Evolutionary conservation across 2,888 invertebrate genomes (phyloP).

Genomic region (Dicyrtomina minuta): DNA sequence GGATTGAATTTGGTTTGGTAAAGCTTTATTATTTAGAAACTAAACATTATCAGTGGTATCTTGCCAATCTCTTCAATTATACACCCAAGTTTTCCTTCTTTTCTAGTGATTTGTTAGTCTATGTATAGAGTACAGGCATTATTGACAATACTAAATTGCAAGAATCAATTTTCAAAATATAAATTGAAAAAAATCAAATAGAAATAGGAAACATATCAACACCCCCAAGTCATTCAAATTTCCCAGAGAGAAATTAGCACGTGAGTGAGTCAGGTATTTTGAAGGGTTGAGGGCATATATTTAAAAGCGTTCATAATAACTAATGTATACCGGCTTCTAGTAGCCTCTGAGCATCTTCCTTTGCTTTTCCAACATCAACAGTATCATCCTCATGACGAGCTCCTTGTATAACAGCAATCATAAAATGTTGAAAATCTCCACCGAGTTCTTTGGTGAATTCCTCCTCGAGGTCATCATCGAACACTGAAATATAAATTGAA

Average conservation of each 20-base stretch:
- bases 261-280: background rate
- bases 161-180: no score
- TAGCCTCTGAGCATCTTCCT: conserved; percentile 48
- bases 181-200: no score
- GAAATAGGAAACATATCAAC: no score
- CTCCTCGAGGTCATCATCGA: conserved; percentile 56
- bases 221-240: background rate
- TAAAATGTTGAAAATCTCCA: conserved; percentile 60
- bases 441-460: conserved; percentile 59
- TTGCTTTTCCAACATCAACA: conserved; percentile 44
- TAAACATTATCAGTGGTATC: background rate
- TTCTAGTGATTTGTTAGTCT: no score
- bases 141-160: no score
- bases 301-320: no score
- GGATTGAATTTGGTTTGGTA: no score
- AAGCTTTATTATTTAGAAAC: no score
- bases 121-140: no score
- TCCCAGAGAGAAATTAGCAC: background rate
- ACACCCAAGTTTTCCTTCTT: background rate
- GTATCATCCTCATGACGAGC: conserved; percentile 50
- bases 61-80: background rate
- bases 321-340: conserved; percentile 50
- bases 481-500: conserved; percentile 51
- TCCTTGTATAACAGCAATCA: conserved; percentile 56
- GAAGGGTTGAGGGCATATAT: no score